Evolutionary conservation across 1,140 invertebrate genomes (phyloP).

Genomic region (Papilio aristodemus): DNA sequence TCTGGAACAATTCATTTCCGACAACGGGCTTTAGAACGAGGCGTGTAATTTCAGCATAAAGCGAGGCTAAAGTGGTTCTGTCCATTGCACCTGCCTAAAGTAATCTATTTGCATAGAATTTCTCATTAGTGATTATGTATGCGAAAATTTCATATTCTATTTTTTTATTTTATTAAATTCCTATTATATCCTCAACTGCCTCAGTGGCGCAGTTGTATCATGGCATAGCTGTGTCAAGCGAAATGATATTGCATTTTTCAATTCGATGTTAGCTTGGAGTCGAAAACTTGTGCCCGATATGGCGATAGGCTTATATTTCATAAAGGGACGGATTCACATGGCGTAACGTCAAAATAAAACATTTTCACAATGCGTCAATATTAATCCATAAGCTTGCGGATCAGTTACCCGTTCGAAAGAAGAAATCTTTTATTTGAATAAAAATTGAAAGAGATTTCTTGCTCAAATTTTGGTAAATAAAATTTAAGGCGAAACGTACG

Average conservation of each 20-base stretch:
- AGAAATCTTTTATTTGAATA: neutral
- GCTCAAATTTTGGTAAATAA: constrained; percentile 18
- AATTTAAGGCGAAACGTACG: constrained; percentile 17
- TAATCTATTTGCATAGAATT: constrained; percentile 7
- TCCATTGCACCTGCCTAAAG: constrained; percentile 20
- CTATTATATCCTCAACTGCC: too few relatives aligned
- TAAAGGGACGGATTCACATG: too few relatives aligned
- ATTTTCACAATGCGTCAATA: neutral
- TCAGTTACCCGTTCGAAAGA: neutral
- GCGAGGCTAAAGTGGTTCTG: constrained; percentile 17
- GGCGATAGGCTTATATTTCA: too few relatives aligned
- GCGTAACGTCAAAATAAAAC: too few relatives aligned
- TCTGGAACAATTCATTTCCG: constrained; percentile 16
- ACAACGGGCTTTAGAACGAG: constrained; percentile 19
- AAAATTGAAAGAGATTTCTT: constrained; percentile 14
- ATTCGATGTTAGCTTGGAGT: too few relatives aligned
- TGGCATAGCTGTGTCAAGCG: neutral
- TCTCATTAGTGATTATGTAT: neutral
- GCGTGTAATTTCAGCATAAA: constrained; percentile 16
- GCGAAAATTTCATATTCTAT: neutral
- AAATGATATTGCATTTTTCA: too few relatives aligned
- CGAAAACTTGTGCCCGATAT: too few relatives aligned
- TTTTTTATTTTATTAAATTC: neutral
- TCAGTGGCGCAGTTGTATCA: too few relatives aligned
- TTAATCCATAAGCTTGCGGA: neutral